Evolutionary conservation across 2,888 invertebrate genomes (phyloP).

Genomic region (Lycia hirtaria): DNA sequence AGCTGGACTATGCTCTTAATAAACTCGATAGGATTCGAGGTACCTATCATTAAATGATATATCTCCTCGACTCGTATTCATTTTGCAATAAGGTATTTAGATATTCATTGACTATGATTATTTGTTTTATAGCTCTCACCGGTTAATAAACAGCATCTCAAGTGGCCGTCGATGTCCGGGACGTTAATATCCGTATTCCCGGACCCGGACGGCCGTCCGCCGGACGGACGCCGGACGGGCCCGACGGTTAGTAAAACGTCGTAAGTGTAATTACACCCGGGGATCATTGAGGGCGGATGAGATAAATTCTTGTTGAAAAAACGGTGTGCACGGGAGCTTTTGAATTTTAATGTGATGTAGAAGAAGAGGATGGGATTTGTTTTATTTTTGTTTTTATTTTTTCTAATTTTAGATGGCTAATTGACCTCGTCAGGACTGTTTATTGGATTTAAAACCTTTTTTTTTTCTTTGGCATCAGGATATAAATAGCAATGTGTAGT

Average conservation of each 20-base stretch:
- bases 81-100: no score
- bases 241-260: constrained; percentile 40
- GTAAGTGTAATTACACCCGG: constrained; percentile 16
- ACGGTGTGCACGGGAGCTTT: constrained; percentile 19
- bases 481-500: no score
- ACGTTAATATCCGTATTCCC: constrained; percentile 9
- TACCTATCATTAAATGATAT: no score
- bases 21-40: no score
- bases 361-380: constrained; percentile 5
- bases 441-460: no score
- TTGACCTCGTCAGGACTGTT: no score
- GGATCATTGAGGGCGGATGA: constrained; percentile 23
- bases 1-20: no score
- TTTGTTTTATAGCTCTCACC: no score
- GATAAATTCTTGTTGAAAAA: constrained; percentile 20
- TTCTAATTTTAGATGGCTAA: background rate
- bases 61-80: no score
- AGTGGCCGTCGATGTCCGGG: constrained; percentile 23
- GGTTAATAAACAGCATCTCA: background rate
- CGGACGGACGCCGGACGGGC: constrained; percentile 15
- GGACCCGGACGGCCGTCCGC: constrained; percentile 24
- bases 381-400: background rate
- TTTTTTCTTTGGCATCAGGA: no score
- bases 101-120: no score
- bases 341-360: constrained; percentile 11